phyloP scores from a whole-genome alignment of 2,113 vertebrate genomes.

The Haemorhous mexicanus region DNA sequence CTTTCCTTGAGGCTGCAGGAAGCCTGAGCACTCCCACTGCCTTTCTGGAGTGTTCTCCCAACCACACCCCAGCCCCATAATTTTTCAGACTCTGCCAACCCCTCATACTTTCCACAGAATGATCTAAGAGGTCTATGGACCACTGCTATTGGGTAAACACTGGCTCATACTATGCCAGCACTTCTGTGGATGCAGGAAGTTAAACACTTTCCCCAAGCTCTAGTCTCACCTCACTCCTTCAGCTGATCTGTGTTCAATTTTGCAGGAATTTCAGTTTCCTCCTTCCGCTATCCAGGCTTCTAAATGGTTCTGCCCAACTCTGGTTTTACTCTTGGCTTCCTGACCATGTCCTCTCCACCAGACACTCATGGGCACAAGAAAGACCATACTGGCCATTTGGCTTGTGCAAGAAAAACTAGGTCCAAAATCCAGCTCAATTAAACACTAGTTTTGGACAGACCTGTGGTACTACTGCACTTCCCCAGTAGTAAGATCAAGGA shows the following conservation, averaged over 20 bases:
- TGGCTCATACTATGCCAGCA: not conserved
- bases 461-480: not conserved
- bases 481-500: not conserved
- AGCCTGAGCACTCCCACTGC: not conserved
- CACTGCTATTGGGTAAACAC: rapidly evolving
- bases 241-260: not conserved
- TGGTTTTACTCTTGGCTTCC: not conserved
- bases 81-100: not conserved
- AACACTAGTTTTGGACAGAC: not conserved
- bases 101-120: not conserved
- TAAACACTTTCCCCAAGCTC: not conserved
- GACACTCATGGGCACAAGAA: not conserved
- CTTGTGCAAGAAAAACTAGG: not conserved
- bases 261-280: not conserved
- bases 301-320: not conserved
- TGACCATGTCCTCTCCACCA: not conserved
- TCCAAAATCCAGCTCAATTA: not conserved
- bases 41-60: not conserved
- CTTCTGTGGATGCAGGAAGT: not conserved
- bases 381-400: rapidly evolving
- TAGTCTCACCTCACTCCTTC: not conserved
- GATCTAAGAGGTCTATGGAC: not conserved
- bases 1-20: not conserved
- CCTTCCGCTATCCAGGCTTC: not conserved
- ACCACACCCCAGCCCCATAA: too few relatives aligned